phyloP scores from a whole-genome alignment of 2,888 invertebrate genomes.

The Eudemis profundana region DNA sequence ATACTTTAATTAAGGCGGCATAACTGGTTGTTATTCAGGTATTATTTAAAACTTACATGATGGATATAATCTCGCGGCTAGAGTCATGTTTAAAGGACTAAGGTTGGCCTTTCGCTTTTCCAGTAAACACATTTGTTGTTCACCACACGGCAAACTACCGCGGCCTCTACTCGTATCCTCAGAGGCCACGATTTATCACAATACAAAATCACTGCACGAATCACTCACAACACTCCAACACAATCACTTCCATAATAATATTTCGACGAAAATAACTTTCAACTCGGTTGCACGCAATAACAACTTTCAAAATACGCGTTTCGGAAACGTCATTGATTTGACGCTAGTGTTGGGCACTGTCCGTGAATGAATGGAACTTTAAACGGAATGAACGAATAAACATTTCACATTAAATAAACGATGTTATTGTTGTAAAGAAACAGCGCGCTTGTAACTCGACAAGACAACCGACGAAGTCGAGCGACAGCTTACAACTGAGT shows the following conservation, averaged over 20 bases:
- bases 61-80: slow-evolving; percentile 71
- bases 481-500: slow-evolving; percentile 43
- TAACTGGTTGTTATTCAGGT: slow-evolving; percentile 5
- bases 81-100: slow-evolving; percentile 72
- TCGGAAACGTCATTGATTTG: slow-evolving; percentile 24
- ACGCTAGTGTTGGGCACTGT: slow-evolving; percentile 40
- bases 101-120: slow-evolving; percentile 63
- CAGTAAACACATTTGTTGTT: slow-evolving; percentile 69
- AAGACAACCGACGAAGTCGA: slow-evolving; percentile 33
- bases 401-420: slow-evolving; percentile 10
- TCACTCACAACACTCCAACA: too few relatives aligned
- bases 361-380: slow-evolving; percentile 33
- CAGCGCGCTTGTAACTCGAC: slow-evolving; percentile 20
- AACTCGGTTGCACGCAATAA: slow-evolving; percentile 21
- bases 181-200: slow-evolving; percentile 67
- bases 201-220: slow-evolving; percentile 48
- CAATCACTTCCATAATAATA: slow-evolving; percentile 43
- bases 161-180: slow-evolving; percentile 59
- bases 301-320: slow-evolving; percentile 28
- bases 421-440: slow-evolving; percentile 21
- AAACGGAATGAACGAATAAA: slow-evolving; percentile 30
- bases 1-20: neutral
- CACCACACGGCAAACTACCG: slow-evolving; percentile 57
- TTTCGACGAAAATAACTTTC: slow-evolving; percentile 25
- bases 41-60: slow-evolving; percentile 68